Evolutionary conservation across 2,888 invertebrate species (phyloP).

Genomic region (Teinopalpus imperialis): DNA sequence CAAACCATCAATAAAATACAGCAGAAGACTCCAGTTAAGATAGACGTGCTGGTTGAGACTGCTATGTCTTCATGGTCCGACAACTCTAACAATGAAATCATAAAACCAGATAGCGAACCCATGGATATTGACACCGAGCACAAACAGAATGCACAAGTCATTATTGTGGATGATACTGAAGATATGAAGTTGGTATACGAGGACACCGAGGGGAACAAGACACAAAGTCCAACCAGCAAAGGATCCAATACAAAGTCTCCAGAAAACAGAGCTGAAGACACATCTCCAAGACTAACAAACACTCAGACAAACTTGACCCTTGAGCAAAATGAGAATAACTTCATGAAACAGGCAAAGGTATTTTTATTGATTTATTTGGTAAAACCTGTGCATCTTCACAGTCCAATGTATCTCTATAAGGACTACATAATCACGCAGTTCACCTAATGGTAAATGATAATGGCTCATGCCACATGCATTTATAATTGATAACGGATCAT

Average conservation of each 20-base stretch:
- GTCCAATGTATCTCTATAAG: too few species aligned
- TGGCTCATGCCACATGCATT: too few species aligned
- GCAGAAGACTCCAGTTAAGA: slow-evolving; percentile 64
- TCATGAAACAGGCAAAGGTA: slow-evolving; percentile 56
- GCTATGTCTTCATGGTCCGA: slow-evolving; percentile 78
- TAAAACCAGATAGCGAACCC: slow-evolving; percentile 44
- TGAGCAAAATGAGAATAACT: slow-evolving; percentile 35
- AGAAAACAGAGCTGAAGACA: slow-evolving; percentile 23
- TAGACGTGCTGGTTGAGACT: slow-evolving; percentile 65
- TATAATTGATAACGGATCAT: too few species aligned
- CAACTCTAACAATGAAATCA: slow-evolving; percentile 65
- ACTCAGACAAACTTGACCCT: slow-evolving; percentile 25
- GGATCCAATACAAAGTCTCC: slow-evolving; percentile 27
- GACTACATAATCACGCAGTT: too few species aligned
- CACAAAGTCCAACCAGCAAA: slow-evolving; percentile 24
- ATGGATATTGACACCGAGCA: slow-evolving; percentile 35
- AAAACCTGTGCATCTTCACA: too few species aligned
- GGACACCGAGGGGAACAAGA: slow-evolving; percentile 56
- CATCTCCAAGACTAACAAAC: slow-evolving; percentile 27
- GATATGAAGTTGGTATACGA: slow-evolving; percentile 80
- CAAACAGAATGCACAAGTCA: slow-evolving; percentile 25
- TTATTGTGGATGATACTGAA: slow-evolving; percentile 65
- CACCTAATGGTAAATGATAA: too few species aligned
- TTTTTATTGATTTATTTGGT: too few species aligned
- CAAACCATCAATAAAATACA: slow-evolving; percentile 39